A percentile compares a stretch with the other conserved stretches of the same genome.
These are phyloP conservation scores for Leucopsar rothschildi DNA, from an alignment of 2,113 vertebrate species.

Conservation along the genomic window DNA sequence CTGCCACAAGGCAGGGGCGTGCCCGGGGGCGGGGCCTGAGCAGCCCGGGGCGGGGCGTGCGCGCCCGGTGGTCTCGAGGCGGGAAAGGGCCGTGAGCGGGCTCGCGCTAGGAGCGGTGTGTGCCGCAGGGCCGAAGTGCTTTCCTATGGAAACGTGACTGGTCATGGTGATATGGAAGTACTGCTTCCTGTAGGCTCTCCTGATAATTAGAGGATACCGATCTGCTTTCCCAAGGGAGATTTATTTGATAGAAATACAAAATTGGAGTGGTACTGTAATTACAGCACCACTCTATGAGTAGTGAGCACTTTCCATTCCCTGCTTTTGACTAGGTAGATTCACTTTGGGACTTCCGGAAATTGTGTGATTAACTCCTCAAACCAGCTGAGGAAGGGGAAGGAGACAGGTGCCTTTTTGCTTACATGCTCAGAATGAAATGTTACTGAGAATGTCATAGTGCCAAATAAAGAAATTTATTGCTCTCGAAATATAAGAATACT, in stretches of 20 bases:
- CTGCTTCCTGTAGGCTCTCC: not conserved
- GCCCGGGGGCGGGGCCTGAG: not conserved
- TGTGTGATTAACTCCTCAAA: not conserved
- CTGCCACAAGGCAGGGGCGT: accelerated
- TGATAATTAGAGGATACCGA: not conserved
- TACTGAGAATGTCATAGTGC: not conserved
- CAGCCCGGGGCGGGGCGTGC: accelerated
- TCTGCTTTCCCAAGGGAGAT: not conserved
- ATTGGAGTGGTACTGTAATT: not conserved
- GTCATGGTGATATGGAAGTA: not conserved
- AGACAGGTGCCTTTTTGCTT: not conserved
- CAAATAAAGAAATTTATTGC: not conserved
- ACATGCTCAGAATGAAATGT: not conserved
- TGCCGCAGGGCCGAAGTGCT: too few relatives aligned
- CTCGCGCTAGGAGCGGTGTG: too few relatives aligned
- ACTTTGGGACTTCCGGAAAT: not conserved
- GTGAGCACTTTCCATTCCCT: not conserved
- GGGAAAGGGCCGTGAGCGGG: accelerated
- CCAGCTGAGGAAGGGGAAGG: not conserved
- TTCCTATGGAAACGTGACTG: not conserved
- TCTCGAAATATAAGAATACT: not conserved
- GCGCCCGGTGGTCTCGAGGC: accelerated
- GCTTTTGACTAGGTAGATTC: not conserved
- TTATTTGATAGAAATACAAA: not conserved
- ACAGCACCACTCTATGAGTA: not conserved